phyloP scores from a whole-genome alignment of 1,140 invertebrate species.

The Drosophila trapezifrons region DNA sequence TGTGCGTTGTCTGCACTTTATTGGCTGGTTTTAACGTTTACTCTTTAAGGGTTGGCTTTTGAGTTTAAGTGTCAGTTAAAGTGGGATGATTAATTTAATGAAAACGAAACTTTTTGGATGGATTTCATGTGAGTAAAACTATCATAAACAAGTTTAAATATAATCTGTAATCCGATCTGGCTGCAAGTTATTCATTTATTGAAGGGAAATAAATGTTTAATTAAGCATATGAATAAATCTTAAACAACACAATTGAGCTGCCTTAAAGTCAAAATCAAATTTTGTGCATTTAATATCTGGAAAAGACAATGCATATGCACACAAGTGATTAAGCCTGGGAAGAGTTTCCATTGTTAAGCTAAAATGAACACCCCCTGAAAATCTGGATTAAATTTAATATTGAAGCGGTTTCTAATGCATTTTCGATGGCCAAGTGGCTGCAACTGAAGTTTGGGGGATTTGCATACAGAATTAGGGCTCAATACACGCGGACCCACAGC shows the following conservation, averaged over 20 bases:
- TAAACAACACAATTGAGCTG: background rate
- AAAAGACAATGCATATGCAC: background rate
- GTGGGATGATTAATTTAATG: no score
- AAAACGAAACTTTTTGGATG: no score
- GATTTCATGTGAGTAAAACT: no score
- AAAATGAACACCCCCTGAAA: conserved; percentile 4
- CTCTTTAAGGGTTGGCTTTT: background rate
- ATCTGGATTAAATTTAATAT: conserved; percentile 48
- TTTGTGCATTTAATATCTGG: background rate
- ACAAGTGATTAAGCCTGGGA: background rate
- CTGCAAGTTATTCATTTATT: background rate
- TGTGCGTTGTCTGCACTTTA: conserved; percentile 11
- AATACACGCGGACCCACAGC: conserved; percentile 2
- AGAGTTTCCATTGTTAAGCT: background rate
- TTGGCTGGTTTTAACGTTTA: background rate
- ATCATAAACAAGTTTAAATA: background rate
- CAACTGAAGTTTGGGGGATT: conserved; percentile 48
- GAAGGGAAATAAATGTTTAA: no score
- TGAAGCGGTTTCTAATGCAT: conserved; percentile 45
- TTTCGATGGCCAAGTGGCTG: conserved; percentile 42
- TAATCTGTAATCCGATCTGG: background rate
- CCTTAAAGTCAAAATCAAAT: background rate
- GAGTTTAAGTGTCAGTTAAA: no score
- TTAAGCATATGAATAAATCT: no score
- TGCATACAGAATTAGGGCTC: conserved; percentile 58